Evolutionary conservation across 2,888 invertebrate species (phyloP), one percentile per base, ranked within the genome.

Genomic region (Drosophila recens): DNA sequence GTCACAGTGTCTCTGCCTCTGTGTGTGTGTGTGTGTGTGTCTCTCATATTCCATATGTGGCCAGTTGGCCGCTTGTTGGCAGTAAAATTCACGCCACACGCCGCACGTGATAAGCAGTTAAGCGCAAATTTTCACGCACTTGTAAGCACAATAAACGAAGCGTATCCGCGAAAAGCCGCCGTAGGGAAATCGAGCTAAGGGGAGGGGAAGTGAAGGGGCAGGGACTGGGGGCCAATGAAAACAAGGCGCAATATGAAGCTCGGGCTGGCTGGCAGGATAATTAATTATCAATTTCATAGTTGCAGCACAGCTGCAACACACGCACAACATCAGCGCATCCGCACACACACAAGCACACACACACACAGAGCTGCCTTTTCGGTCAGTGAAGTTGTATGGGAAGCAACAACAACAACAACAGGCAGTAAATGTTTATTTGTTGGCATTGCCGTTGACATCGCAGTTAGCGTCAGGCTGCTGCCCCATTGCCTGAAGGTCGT

Each of bases 231-330:
- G 49, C 49, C 33, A 33, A 48, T 48, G 30, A 30, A 48, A 54
- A 23, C 30, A 27, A 40, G 17, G 54, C 42, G 33, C 33, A 43
- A 23, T 36, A 9, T 46, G 45, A 34, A 34, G 46, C 45, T 30
- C 17, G 27, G 46, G 3, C 17, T 40, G 59, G 52, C 78, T 72
- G 70, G 58, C 80, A 74, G 90, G 80, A 88, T 90, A 85, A 90
- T 90, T 90, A 87, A 90, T 90, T 90, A 90, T 90, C 85, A 80
- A 83, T 89, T 89, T 88, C 71, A 82, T 82, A 74, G 77, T 73
- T 64, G 54, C 62, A 66, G 57, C 75, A 65, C 75, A 65, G 57
- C 62, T 67, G 59, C 54, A 48, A 54, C 54, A 67, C 52, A 57
- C 56, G 58, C 59, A 56, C 51, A 48, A 17, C 42, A 56, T 30